Conservation (phyloP, 1,140 invertebrate species). For the Kradibia gibbosae region DNA sequence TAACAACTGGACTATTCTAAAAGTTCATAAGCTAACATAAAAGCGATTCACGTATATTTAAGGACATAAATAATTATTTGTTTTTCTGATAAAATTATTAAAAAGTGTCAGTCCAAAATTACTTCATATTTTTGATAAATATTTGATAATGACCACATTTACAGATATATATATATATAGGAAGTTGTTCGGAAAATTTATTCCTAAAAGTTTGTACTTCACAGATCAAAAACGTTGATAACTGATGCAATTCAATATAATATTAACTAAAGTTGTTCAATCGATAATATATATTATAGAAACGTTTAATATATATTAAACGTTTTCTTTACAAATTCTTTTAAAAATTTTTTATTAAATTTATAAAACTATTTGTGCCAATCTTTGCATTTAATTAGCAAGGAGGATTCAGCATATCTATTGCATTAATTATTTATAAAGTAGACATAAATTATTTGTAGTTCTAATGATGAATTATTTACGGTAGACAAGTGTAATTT, state of each 20-base stretch:
- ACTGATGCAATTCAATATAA: neutral
- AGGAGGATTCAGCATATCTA: neutral
- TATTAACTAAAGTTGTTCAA: neutral
- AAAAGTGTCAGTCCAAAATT: too few relatives aligned
- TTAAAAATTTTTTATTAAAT: neutral
- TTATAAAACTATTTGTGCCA: neutral
- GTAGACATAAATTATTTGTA: constrained; percentile 26
- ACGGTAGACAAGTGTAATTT: constrained; percentile 23
- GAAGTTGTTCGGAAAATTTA: too few relatives aligned
- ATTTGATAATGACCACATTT: too few relatives aligned
- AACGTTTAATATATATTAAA: too few relatives aligned
- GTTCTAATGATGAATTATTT: constrained; percentile 34
- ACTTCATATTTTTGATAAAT: too few relatives aligned
- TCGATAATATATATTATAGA: neutral
- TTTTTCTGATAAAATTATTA: too few relatives aligned
- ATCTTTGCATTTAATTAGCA: constrained; percentile 5
- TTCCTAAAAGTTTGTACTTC: neutral
- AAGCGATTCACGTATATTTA: too few relatives aligned
- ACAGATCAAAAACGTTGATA: neutral
- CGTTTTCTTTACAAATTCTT: too few relatives aligned
- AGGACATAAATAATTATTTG: too few relatives aligned
- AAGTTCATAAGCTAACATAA: neutral
- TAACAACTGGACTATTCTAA: neutral
- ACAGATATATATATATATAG: too few relatives aligned
- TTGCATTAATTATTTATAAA: constrained; percentile 38